Evolutionary conservation across 1,140 invertebrate genomes (phyloP).

Genomic region (Cyclargus thomasi): DNA sequence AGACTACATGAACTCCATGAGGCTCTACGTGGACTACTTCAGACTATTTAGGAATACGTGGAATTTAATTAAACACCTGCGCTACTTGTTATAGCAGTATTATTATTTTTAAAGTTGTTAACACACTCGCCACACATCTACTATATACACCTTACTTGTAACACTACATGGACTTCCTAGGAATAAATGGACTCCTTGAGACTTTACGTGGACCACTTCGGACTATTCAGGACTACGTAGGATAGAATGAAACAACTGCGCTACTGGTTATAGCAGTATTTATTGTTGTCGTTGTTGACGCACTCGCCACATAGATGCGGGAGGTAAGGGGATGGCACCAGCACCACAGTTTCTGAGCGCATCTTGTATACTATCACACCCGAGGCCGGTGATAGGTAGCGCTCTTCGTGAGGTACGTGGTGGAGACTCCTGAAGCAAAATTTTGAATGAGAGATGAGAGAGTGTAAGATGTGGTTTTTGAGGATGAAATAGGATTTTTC

Average conservation of each 20-base stretch:
- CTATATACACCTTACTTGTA: no score
- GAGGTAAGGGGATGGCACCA: slow-evolving; percentile 43
- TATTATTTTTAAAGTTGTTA: slow-evolving; percentile 23
- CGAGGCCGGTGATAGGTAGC: slow-evolving; percentile 34
- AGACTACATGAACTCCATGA: no score
- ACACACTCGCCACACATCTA: slow-evolving; percentile 46
- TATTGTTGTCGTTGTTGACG: slow-evolving; percentile 25
- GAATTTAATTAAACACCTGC: not conserved
- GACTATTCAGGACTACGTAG: no score
- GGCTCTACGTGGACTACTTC: no score
- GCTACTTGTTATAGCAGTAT: slow-evolving; percentile 23
- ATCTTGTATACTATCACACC: slow-evolving; percentile 44
- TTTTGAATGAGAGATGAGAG: not conserved
- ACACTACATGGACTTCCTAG: no score
- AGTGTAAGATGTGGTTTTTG: not conserved
- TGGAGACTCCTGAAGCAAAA: not conserved
- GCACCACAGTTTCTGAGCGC: slow-evolving; percentile 39
- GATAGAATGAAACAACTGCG: not conserved
- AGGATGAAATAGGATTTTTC: not conserved
- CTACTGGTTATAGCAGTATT: slow-evolving; percentile 25
- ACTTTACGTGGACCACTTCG: no score
- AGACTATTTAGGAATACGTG: no score
- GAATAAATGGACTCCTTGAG: no score
- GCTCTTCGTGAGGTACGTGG: slow-evolving; percentile 22
- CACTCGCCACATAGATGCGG: slow-evolving; percentile 45